These are phyloP conservation scores for Percopsis omiscomaycus DNA, from an alignment of 2,797 vertebrate species.

Conservation along the genomic window DNA sequence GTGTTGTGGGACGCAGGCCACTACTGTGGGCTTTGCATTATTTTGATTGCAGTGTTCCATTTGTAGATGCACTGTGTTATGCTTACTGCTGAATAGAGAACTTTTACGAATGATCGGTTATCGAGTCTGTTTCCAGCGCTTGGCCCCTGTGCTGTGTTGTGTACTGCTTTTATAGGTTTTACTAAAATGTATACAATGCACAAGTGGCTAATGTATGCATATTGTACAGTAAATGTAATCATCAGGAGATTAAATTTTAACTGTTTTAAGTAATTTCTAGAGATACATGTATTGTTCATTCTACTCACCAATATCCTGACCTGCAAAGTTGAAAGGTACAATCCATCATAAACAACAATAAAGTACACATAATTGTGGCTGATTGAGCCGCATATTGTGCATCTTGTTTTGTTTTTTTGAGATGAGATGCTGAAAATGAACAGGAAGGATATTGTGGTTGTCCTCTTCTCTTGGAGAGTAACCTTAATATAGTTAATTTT, in stretches of 20 bases:
- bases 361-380: background rate
- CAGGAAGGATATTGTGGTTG: constrained; percentile 82
- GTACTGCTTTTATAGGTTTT: constrained; percentile 46
- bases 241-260: background rate
- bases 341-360: background rate
- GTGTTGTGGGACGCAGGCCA: background rate
- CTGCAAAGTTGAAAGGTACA: background rate
- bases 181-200: constrained; percentile 49
- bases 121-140: constrained; percentile 24
- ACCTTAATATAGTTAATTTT: constrained; percentile 75
- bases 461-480: constrained; percentile 77
- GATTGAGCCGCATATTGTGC: background rate
- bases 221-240: constrained; percentile 29
- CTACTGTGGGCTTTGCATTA: background rate
- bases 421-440: constrained; percentile 55
- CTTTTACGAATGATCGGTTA: constrained; percentile 13
- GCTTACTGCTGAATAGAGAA: constrained; percentile 23
- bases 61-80: constrained; percentile 6
- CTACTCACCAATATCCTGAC: background rate
- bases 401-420: too few species aligned
- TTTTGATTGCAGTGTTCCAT: constrained; percentile 5
- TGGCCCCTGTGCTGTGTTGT: constrained; percentile 15
- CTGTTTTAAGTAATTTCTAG: background rate
- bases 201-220: constrained; percentile 14
- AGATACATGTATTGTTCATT: background rate